phyloP scores from a whole-genome alignment of 1,140 invertebrate species.

The Cheumatopsyche charites region DNA sequence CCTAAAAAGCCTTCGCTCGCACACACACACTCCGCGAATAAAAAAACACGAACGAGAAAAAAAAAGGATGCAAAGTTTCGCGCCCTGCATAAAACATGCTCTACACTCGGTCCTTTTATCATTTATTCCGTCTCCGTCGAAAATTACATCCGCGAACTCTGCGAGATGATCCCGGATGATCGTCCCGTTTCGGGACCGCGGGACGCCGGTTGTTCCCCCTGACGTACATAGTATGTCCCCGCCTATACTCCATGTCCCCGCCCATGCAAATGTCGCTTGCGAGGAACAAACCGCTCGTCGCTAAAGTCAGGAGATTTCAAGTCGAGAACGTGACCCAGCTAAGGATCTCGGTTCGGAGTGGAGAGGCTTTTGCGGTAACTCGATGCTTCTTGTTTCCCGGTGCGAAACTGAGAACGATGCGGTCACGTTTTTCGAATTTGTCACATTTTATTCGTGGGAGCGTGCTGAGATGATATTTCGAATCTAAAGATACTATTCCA shows the following conservation, averaged over 20 bases:
- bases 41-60: too few relatives aligned
- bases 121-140: background rate
- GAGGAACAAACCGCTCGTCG: slow-evolving; percentile 40
- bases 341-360: background rate
- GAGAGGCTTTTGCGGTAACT: background rate
- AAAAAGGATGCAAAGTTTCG: slow-evolving; percentile 48
- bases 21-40: background rate
- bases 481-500: too few relatives aligned
- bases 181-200: background rate
- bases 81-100: slow-evolving; percentile 48
- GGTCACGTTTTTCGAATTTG: slow-evolving; percentile 2
- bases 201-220: too few relatives aligned
- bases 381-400: background rate
- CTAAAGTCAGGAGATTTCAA: background rate
- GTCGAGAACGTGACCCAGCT: background rate
- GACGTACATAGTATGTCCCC: too few relatives aligned
- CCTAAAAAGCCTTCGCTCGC: slow-evolving; percentile 42
- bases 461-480: too few relatives aligned
- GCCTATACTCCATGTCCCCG: too few relatives aligned
- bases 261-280: slow-evolving; percentile 38
- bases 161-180: slow-evolving; percentile 23
- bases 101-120: background rate
- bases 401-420: background rate
- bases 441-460: too few relatives aligned
- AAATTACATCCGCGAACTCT: too few relatives aligned